Base-by-base conservation (phyloP, 2,888 invertebrate genomes). In the Imbricaverruca yamaguchii region DNA sequence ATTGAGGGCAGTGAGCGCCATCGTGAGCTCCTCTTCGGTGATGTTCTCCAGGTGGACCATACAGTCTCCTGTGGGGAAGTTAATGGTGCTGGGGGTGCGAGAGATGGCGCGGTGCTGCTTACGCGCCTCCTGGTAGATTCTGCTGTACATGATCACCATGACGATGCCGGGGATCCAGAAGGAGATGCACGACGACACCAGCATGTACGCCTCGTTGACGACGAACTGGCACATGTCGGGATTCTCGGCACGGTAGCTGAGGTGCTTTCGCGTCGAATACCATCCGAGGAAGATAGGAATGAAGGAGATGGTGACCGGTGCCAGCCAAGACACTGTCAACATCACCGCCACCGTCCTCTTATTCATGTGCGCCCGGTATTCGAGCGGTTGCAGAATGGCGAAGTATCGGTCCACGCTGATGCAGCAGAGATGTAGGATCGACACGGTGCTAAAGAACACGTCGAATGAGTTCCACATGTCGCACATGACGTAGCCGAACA, bases 71-170 rank as follows among this genome's bases (percentile, higher is more conserved):
- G 15, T 21, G 15, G 15, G 15, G 61, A 61, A 13, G 61, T 61
- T 13, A 6, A 21, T 61, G 61, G 61, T 18, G 13, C 61, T 21
- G 21, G 61, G 15, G 15, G 61, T 21, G 13, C 15, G 15, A 21
- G 61, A 18, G 61, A 83, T 63, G 53, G 83, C 83, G 18, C 81
- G 81, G 61, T 83, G 83, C 79, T 83, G 83, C 65, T 83, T 83
- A 11, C 83, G 94, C 0, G 96, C 96, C 88, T 96, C 96, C 84
- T 91, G 91, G 87, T 95, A 96, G 87, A 96, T 96, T 63, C 94
- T 80, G 77, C 80, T 82, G 80, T 83, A 83, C 83, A 83, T 83
- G 23, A 83, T 81, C 63, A 82, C 82, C 83, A 83, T 83, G 80
- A 83, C 83, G n/a, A 82, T 80, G 61, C 84, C 82, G 21, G 84